phyloP scores from a whole-genome alignment of 2,888 invertebrate species.

The Drepanosiphum platanoidis region DNA sequence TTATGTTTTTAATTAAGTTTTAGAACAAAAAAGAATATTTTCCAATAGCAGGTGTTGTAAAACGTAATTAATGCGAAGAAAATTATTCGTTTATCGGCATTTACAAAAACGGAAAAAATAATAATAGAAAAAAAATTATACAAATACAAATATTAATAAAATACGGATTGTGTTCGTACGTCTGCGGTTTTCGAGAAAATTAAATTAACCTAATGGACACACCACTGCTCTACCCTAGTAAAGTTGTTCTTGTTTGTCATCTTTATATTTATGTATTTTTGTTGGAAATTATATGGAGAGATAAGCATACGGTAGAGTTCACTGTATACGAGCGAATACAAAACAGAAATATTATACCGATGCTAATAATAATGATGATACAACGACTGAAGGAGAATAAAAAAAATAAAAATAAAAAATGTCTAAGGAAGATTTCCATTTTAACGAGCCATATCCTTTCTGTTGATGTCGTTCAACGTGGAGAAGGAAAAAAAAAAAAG shows the following conservation, averaged over 20 bases:
- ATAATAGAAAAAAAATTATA: too few relatives aligned
- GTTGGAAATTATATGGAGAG: not conserved
- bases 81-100: too few relatives aligned
- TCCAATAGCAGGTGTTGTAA: too few relatives aligned
- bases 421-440: constrained; percentile 44
- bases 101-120: too few relatives aligned
- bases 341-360: constrained; percentile 17
- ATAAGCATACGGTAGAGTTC: not conserved
- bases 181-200: not conserved
- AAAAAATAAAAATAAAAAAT: constrained; percentile 4
- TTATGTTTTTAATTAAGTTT: too few relatives aligned
- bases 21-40: too few relatives aligned
- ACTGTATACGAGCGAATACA: not conserved
- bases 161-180: not conserved
- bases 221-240: too few relatives aligned
- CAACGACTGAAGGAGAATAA: not conserved
- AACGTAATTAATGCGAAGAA: too few relatives aligned
- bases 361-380: constrained; percentile 37
- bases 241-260: not conserved
- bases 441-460: constrained; percentile 56
- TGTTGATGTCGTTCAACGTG: constrained; percentile 27
- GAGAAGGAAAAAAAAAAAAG: constrained; percentile 8
- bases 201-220: not conserved
- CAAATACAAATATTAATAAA: too few relatives aligned
- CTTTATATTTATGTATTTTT: not conserved